Evolutionary conservation across 1,140 invertebrate species (phyloP).

Genomic region (Scaptomyza hsui): DNA sequence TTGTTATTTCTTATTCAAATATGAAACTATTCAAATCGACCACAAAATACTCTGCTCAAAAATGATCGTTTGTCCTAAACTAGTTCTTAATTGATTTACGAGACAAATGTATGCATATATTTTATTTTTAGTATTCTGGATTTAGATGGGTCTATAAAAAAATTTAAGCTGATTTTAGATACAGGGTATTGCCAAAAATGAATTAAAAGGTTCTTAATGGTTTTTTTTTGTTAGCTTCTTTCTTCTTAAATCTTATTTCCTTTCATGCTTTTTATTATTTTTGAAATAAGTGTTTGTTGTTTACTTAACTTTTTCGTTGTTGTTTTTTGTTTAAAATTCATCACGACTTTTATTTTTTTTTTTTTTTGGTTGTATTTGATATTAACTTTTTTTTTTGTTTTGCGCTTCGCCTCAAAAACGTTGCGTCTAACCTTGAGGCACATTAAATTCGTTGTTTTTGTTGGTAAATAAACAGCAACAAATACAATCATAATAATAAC

Average conservation of each 20-base stretch:
- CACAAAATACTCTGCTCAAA: too few species aligned
- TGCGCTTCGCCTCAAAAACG: slow-evolving; percentile 28
- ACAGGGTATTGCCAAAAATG: slow-evolving; percentile 1
- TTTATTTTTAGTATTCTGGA: too few species aligned
- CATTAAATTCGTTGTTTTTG: slow-evolving; percentile 63
- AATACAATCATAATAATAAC: slow-evolving; percentile 23
- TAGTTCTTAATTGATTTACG: too few species aligned
- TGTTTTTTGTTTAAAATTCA: slow-evolving; percentile 80
- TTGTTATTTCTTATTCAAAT: too few species aligned
- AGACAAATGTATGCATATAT: too few species aligned
- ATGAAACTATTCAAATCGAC: too few species aligned
- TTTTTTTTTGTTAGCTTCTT: not conserved
- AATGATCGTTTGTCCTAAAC: too few species aligned
- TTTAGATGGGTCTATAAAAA: too few species aligned
- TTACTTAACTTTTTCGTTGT: slow-evolving; percentile 19
- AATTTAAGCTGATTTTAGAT: too few species aligned
- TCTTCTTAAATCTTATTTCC: slow-evolving; percentile 7
- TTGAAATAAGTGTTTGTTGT: slow-evolving; percentile 37
- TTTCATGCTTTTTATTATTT: slow-evolving; percentile 25
- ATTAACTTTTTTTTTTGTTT: slow-evolving; percentile 30
- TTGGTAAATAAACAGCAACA: slow-evolving; percentile 43
- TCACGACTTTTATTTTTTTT: slow-evolving; percentile 77
- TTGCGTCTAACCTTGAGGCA: slow-evolving; percentile 74
- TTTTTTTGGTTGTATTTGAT: slow-evolving; percentile 32
- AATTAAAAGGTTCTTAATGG: slow-evolving; percentile 22